Percentiles rank a stretch among this genome's conserved stretches.
phyloP scores from a whole-genome alignment of 1,140 invertebrate genomes.

The Bradysia coprophila region DNA sequence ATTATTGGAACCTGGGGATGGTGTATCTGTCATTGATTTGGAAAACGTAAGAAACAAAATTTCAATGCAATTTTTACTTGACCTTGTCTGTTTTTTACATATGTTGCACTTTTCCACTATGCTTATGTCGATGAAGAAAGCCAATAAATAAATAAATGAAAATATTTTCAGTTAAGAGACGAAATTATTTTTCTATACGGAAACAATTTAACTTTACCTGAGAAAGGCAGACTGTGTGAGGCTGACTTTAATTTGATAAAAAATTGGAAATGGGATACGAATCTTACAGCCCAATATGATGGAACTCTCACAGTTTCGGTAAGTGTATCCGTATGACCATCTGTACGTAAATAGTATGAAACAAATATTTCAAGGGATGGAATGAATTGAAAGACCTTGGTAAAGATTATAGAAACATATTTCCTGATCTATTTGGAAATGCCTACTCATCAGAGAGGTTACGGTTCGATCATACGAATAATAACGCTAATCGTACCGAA shows the following conservation, averaged over 20 bases:
- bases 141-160: too few species aligned
- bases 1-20: too few species aligned
- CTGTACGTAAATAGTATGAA: neutral
- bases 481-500: conserved; percentile 32
- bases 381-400: conserved; percentile 37
- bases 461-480: conserved; percentile 44
- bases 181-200: too few species aligned
- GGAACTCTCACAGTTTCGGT: conserved; percentile 7
- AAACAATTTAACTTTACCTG: conserved; percentile 7
- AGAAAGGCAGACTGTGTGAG: conserved; percentile 24
- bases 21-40: too few species aligned
- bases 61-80: too few species aligned
- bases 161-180: too few species aligned
- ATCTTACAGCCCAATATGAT: conserved; percentile 21
- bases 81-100: too few species aligned
- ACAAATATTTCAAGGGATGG: conserved; percentile 24
- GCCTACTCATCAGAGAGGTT: conserved; percentile 13
- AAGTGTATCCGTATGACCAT: neutral
- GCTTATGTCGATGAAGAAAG: too few species aligned
- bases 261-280: conserved; percentile 35
- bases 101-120: too few species aligned
- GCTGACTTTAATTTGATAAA: conserved; percentile 34
- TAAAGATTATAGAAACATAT: conserved; percentile 33
- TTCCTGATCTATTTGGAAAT: conserved; percentile 22
- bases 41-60: too few species aligned